Percentiles rank a stretch among this genome's conserved stretches.
Conservation (phyloP, 2,797 vertebrate genomes). For the Falco rusticolus region DNA sequence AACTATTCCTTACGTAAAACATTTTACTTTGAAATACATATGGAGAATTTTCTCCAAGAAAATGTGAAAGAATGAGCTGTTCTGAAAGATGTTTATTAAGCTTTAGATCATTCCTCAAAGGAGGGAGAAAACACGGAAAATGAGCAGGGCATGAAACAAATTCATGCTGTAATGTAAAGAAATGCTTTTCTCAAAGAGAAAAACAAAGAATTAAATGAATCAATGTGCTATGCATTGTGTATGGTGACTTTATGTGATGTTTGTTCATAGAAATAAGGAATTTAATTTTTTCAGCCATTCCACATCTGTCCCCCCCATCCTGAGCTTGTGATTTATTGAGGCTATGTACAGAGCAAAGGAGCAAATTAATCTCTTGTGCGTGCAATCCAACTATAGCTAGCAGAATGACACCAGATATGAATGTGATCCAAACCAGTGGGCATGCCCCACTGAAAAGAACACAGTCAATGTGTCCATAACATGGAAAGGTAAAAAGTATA, state of each 20-base stretch:
- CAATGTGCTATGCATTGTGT: constrained; percentile 75
- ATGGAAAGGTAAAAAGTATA: not conserved
- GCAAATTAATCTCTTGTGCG: constrained; percentile 5
- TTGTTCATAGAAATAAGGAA: constrained; percentile 69
- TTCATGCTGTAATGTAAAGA: constrained; percentile 81
- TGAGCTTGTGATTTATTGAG: constrained; percentile 10
- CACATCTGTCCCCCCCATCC: constrained; percentile 57
- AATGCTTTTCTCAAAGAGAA: constrained; percentile 78
- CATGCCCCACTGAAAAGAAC: constrained; percentile 67
- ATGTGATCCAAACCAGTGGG: constrained; percentile 36
- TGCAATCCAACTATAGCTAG: not conserved
- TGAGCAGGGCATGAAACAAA: constrained; percentile 81
- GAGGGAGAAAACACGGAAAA: constrained; percentile 74
- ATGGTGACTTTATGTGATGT: constrained; percentile 80
- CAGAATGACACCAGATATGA: constrained; percentile 17
- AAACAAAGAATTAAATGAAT: constrained; percentile 80
- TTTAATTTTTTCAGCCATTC: constrained; percentile 71
- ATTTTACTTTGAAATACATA: constrained; percentile 17
- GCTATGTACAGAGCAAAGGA: constrained; percentile 44
- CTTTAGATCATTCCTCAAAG: constrained; percentile 59
- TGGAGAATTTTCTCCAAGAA: constrained; percentile 37
- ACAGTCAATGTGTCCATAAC: constrained; percentile 17
- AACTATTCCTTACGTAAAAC: not conserved
- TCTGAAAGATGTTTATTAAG: not conserved
- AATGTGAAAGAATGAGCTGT: not conserved